These are phyloP conservation scores for Cecropterus lyciades DNA, from an alignment of 1,140 invertebrate genomes.

Conservation along the genomic window DNA sequence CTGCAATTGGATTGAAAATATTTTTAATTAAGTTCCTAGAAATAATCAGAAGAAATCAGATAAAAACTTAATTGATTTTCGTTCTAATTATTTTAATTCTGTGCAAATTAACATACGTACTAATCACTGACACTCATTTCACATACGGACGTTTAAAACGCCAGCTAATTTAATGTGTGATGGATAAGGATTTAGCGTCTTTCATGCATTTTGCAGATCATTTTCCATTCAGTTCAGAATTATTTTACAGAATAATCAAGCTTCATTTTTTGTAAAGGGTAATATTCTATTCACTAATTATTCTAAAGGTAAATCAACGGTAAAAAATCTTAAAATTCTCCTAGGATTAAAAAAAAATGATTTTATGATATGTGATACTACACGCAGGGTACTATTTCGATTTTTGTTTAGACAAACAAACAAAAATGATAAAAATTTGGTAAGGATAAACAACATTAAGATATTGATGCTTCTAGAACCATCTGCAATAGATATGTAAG, in stretches of 20 bases:
- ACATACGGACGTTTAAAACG: conserved; percentile 20
- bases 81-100: not conserved
- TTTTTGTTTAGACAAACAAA: no score
- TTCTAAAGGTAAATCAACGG: not conserved
- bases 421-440: no score
- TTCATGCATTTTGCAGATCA: conserved; percentile 26
- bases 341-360: no score
- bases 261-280: conserved; percentile 21
- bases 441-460: no score
- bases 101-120: conserved; percentile 8
- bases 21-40: no score
- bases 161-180: conserved; percentile 30
- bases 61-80: no score
- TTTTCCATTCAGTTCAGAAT: conserved; percentile 34
- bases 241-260: conserved; percentile 31
- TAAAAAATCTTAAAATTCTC: not conserved
- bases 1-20: no score
- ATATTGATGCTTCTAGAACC: no score
- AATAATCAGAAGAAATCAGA: no score
- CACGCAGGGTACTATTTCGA: no score
- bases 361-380: no score
- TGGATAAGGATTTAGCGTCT: conserved; percentile 33
- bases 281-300: conserved; percentile 14
- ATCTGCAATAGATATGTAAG: no score
- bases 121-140: conserved; percentile 27